Conservation (phyloP, 2,888 invertebrate genomes). For the Lypha dubia region DNA sequence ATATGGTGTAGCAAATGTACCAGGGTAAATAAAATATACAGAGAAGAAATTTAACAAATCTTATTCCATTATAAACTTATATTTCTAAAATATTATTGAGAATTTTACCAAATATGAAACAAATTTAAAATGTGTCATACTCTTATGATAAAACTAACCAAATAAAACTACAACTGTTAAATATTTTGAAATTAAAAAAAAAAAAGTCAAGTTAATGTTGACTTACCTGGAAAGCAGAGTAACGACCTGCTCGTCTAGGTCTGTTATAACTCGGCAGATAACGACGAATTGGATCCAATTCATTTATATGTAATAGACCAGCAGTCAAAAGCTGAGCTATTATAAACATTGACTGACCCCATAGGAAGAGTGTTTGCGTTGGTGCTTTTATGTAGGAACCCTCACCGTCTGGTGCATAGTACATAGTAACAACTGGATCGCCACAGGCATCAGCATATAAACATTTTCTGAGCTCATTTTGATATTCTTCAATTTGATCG, state of each 20-base stretch:
- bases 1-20: conserved; percentile 41
- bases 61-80: conserved; percentile 39
- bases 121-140: conserved; percentile 44
- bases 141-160: conserved; percentile 24
- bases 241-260: conserved; percentile 94
- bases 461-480: conserved; percentile 91
- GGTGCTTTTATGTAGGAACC: conserved; percentile 82
- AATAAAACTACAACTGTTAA: conserved; percentile 45
- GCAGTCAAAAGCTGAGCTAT: conserved; percentile 96
- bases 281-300: conserved; percentile 96
- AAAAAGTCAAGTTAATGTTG: background rate
- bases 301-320: conserved; percentile 95
- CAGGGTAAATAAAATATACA: conserved; percentile 60
- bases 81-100: conserved; percentile 13
- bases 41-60: conserved; percentile 61
- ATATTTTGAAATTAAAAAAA: background rate
- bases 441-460: conserved; percentile 92
- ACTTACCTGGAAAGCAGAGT: conserved; percentile 97
- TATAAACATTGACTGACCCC: conserved; percentile 98
- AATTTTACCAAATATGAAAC: conserved; percentile 53
- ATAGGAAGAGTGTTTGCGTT: conserved; percentile 89
- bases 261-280: conserved; percentile 98
- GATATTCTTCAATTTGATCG: conserved; percentile 96
- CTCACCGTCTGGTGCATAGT: conserved; percentile 85
- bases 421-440: conserved; percentile 97